phyloP scores from a whole-genome alignment of 2,888 invertebrate genomes.

The Liopterus haemorrhoidalis region DNA sequence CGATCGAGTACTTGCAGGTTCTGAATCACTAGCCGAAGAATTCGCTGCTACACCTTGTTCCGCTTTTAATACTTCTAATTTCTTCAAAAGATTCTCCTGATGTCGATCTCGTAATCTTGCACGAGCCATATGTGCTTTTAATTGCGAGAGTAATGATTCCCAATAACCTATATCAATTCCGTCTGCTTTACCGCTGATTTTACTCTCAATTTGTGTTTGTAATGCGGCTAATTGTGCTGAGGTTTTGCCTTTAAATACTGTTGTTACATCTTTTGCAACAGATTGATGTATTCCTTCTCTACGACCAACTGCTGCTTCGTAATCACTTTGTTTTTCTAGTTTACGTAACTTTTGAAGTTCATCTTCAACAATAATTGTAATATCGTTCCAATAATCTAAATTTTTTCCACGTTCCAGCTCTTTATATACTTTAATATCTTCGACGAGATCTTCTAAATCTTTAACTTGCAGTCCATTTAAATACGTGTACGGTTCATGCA shows the following conservation, averaged over 20 bases:
- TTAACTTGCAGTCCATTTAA: conserved; percentile 82
- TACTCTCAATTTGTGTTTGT: conserved; percentile 77
- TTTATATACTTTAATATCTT: conserved; percentile 93
- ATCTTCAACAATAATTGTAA: conserved; percentile 90
- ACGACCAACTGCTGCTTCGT: conserved; percentile 51
- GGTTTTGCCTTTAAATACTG: conserved; percentile 89
- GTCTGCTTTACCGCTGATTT: conserved; percentile 76
- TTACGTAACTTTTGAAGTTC: conserved; percentile 83
- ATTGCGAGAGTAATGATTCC: conserved; percentile 92
- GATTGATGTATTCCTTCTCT: conserved; percentile 75
- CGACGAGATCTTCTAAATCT: conserved; percentile 92
- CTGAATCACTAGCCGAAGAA: conserved; percentile 12
- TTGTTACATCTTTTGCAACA: conserved; percentile 83
- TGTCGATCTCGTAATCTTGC: conserved; percentile 88
- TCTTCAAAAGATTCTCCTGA: conserved; percentile 80
- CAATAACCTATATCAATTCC: conserved; percentile 96
- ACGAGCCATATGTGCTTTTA: conserved; percentile 92
- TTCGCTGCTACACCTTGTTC: conserved; percentile 61
- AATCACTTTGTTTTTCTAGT: conserved; percentile 57
- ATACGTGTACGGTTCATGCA: conserved; percentile 97
- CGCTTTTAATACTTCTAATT: conserved; percentile 82
- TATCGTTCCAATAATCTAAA: conserved; percentile 91
- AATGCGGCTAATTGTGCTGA: conserved; percentile 78
- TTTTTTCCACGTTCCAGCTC: conserved; percentile 86
- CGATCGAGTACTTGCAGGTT: conserved; percentile 27